phyloP scores from a whole-genome alignment of 2,888 invertebrate genomes.

The Aphidoletes aphidimyza region DNA sequence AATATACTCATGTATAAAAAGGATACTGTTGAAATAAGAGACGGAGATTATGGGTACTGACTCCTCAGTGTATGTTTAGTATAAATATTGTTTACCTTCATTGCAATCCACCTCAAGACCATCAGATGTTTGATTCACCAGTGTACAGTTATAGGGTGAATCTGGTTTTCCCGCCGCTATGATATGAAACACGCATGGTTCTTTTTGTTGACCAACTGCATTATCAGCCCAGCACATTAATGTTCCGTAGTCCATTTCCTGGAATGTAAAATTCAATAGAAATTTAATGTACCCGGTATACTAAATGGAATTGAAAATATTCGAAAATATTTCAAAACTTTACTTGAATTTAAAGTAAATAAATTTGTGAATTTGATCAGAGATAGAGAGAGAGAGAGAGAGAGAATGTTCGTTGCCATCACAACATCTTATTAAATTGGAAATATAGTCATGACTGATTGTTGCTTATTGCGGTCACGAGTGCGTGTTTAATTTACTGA shows the following conservation, averaged over 20 bases:
- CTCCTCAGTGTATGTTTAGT: neutral
- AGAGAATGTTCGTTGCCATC: no score
- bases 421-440: no score
- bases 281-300: no score
- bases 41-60: no score
- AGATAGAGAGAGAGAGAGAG: no score
- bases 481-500: neutral
- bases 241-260: conserved; percentile 81
- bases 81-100: conserved; percentile 65
- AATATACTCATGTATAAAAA: no score
- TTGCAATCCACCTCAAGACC: conserved; percentile 80
- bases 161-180: conserved; percentile 84
- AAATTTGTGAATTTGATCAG: no score
- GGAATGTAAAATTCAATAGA: conserved; percentile 55
- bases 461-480: neutral
- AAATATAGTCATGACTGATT: neutral
- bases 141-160: conserved; percentile 79
- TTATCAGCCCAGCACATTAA: conserved; percentile 81
- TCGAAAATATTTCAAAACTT: no score
- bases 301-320: no score
- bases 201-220: conserved; percentile 75
- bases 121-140: conserved; percentile 80
- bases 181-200: conserved; percentile 81
- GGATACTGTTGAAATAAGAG: no score
- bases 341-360: no score